Evolutionary conservation across 2,888 invertebrate genomes (phyloP).

Genomic region (Phrixothrix hirtus): DNA sequence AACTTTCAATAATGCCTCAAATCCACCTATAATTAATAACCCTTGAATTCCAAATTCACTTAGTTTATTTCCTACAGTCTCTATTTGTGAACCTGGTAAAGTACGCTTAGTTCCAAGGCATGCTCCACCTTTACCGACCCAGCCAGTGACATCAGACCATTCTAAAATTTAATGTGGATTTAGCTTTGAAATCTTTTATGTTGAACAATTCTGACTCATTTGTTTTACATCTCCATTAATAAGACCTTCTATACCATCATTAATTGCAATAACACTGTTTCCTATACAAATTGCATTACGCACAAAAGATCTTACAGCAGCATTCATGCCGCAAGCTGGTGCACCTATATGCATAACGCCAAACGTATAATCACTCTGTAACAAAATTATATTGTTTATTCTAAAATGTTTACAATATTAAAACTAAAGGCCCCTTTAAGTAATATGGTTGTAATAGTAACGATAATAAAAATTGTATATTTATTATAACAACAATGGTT

Average conservation of each 20-base stretch:
- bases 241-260: slow-evolving; percentile 95
- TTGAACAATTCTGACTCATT: slow-evolving; percentile 62
- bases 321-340: slow-evolving; percentile 99
- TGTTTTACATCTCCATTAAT: slow-evolving; percentile 83
- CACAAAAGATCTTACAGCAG: slow-evolving; percentile 96
- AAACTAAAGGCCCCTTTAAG: no score
- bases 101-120: slow-evolving; percentile 95
- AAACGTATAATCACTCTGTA: slow-evolving; percentile 77
- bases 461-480: no score
- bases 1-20: slow-evolving; percentile 10
- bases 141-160: slow-evolving; percentile 94
- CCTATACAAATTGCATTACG: slow-evolving; percentile 94
- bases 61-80: slow-evolving; percentile 81
- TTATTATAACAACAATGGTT: no score
- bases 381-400: slow-evolving; percentile 29
- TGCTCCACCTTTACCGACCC: slow-evolving; percentile 96
- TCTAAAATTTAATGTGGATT: slow-evolving; percentile 25
- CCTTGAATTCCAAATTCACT: slow-evolving; percentile 86
- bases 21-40: slow-evolving; percentile 25
- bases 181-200: no score
- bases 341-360: slow-evolving; percentile 98
- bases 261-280: slow-evolving; percentile 89
- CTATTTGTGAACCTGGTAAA: slow-evolving; percentile 78
- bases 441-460: no score
- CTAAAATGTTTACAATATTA: neutral